Evolutionary conservation across 2,888 invertebrate genomes (phyloP), one percentile per base, ranked within the genome.

Genomic region (Endomychus coccineus): DNA sequence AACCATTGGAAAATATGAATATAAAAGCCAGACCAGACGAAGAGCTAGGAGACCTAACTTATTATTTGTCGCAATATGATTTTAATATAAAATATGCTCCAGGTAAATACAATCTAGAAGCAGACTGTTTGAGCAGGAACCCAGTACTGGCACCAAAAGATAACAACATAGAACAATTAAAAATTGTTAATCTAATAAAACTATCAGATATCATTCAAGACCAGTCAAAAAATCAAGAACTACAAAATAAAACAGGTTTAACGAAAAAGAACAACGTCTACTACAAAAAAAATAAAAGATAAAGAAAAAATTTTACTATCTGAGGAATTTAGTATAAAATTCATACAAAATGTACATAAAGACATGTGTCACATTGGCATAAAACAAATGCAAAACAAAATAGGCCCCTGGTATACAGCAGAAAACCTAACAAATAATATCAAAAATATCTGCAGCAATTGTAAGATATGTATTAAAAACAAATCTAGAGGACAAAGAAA

Each of bases 31-130:
- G 49, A 24, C 47, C 49, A 4, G 50, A 55, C 12, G 46, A 53
- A 42, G 50, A 53, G 40, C 15, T 55, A 16, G 51, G 49, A 4
- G 45, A 51, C 12, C 6, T 51, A 7, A 48, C 37, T 11, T 25
- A 50, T 17, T 54, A 49, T 17, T 27, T 54, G 16, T 51, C 51
- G 2, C 51, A 54, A 48, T 54, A 42, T 27, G 21, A 53, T 24
- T 46, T 50, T 5, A 17, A 43, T 27, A 42, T 54, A 3, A 51
- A 34, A 48, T 53, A 54, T 29, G 9, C 16, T 11, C 40, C 40
- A 23, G 43, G 43, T n/a, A 34, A 28, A 24, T 14, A 14, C 9
- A 42, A 33, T 16, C 14, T 30, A 16, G 23, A 36, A 24, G 30
- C 36, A 30, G 30, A 36, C 16, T 21, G 21, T 7, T 16, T 36